These are phyloP conservation scores for Parnassius mnemosyne DNA, from an alignment of 2,888 invertebrate genomes.

Conservation along the genomic window DNA sequence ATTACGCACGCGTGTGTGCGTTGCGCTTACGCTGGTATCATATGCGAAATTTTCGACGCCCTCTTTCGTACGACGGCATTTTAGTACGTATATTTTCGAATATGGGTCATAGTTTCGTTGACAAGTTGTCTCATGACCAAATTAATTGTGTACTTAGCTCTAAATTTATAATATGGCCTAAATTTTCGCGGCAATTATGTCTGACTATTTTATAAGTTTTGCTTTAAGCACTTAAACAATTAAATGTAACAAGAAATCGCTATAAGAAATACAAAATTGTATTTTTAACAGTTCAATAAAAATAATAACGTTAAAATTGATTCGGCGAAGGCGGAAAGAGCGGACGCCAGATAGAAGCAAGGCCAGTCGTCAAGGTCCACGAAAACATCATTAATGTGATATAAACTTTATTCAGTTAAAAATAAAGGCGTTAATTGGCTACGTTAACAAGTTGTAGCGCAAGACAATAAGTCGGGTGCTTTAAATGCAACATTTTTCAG, in stretches of 20 bases:
- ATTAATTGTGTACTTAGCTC: neutral
- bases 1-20: slow-evolving; percentile 65
- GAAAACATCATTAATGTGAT: slow-evolving; percentile 40
- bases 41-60: slow-evolving; percentile 45
- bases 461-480: slow-evolving; percentile 72
- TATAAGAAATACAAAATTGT: slow-evolving; percentile 10
- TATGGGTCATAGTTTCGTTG: slow-evolving; percentile 35
- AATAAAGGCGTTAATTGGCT: slow-evolving; percentile 46
- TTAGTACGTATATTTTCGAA: slow-evolving; percentile 29
- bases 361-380: slow-evolving; percentile 71
- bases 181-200: neutral
- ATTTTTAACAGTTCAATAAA: slow-evolving; percentile 44
- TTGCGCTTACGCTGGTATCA: slow-evolving; percentile 50
- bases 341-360: slow-evolving; percentile 73
- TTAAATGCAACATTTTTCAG: slow-evolving; percentile 77
- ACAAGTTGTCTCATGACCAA: neutral
- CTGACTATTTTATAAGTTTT: neutral
- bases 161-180: neutral
- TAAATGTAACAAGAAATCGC: slow-evolving; percentile 1
- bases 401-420: slow-evolving; percentile 35
- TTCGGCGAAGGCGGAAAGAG: slow-evolving; percentile 79
- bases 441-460: slow-evolving; percentile 38
- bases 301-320: slow-evolving; percentile 72
- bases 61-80: slow-evolving; percentile 37
- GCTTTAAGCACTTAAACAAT: neutral